These are phyloP conservation scores for Campodea augens DNA, from an alignment of 1,140 invertebrate species.

Conservation along the genomic window DNA sequence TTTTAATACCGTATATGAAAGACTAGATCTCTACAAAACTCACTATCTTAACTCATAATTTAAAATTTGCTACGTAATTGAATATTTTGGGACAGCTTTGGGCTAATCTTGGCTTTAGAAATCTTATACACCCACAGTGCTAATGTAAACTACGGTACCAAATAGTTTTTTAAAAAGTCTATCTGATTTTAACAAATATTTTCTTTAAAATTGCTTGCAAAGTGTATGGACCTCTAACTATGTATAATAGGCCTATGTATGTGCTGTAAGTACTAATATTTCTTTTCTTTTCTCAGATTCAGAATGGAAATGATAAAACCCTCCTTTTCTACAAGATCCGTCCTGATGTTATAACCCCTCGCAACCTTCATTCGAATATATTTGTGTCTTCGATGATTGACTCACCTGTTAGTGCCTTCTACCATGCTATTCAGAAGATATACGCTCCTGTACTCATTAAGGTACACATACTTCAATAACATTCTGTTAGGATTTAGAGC, in stretches of 20 bases:
- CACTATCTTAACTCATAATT: too few relatives aligned
- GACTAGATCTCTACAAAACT: too few relatives aligned
- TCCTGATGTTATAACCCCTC: conserved; percentile 31
- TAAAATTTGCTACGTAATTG: too few relatives aligned
- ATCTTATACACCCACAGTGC: too few relatives aligned
- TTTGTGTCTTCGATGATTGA: conserved; percentile 34
- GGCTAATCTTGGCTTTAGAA: too few relatives aligned
- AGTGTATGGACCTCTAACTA: neutral
- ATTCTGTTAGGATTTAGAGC: neutral
- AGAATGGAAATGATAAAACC: conserved; percentile 21
- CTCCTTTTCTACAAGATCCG: conserved; percentile 34
- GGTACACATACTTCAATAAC: conserved; percentile 11
- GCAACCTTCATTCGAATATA: conserved; percentile 30
- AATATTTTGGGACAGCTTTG: too few relatives aligned
- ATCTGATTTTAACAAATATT: neutral
- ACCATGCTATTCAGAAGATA: conserved; percentile 32
- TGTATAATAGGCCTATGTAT: too few relatives aligned
- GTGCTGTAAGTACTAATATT: too few relatives aligned
- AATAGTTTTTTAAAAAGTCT: too few relatives aligned
- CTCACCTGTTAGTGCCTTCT: conserved; percentile 32
- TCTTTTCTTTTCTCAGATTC: too few relatives aligned
- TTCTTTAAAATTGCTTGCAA: neutral
- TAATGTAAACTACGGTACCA: too few relatives aligned
- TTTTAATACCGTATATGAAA: too few relatives aligned
- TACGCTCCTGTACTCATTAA: conserved; percentile 27